phyloP scores from a whole-genome alignment of 1,140 invertebrate species.

The Diploscapter pachys region DNA sequence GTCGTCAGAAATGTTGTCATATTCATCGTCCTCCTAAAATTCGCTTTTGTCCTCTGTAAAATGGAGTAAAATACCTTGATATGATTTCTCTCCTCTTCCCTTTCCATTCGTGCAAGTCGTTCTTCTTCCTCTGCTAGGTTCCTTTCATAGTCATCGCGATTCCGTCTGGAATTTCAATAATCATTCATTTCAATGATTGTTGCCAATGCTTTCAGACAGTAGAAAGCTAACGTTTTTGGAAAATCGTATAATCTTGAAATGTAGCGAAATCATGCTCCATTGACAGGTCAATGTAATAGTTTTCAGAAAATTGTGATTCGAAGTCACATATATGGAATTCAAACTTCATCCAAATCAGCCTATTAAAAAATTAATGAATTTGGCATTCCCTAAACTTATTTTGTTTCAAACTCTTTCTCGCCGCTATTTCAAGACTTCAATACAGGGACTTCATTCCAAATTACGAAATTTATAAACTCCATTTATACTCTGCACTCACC shows the following conservation, averaged over 20 bases:
- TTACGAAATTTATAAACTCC: too few species aligned
- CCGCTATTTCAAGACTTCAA: too few species aligned
- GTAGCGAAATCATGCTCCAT: too few species aligned
- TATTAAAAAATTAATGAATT: not conserved
- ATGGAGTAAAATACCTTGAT: not conserved
- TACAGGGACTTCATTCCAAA: too few species aligned
- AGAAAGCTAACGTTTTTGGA: not conserved
- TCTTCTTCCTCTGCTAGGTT: constrained; percentile 21
- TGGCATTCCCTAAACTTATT: not conserved
- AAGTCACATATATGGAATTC: not conserved
- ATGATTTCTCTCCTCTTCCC: constrained; percentile 6
- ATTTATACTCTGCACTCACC: not conserved
- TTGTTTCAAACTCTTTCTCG: too few species aligned
- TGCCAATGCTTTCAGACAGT: not conserved
- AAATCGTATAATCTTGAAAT: too few species aligned
- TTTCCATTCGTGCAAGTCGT: constrained; percentile 19
- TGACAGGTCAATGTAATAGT: not conserved
- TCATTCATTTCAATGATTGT: not conserved
- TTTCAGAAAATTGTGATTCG: not conserved
- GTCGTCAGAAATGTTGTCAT: constrained; percentile 1
- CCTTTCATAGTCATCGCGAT: constrained; percentile 3
- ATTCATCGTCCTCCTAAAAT: constrained; percentile 12
- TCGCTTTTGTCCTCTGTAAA: not conserved
- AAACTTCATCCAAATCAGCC: not conserved
- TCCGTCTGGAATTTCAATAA: not conserved